These are phyloP conservation scores for Cactoblastis cactorum DNA, from an alignment of 2,888 invertebrate genomes.

Conservation along the genomic window DNA sequence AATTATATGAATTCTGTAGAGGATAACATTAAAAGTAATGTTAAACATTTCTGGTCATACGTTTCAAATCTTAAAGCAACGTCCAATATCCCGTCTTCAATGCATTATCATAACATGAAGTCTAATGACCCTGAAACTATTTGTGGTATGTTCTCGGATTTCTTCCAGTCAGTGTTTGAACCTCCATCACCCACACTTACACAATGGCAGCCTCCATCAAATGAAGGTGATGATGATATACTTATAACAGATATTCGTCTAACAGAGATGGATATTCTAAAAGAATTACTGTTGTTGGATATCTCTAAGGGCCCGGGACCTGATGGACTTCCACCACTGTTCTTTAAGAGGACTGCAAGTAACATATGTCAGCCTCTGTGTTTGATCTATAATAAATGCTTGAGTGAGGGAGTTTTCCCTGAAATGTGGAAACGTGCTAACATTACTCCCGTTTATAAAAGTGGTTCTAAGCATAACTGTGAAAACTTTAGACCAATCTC, in stretches of 20 bases:
- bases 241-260: not conserved
- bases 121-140: not conserved
- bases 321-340: not conserved
- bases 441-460: not conserved
- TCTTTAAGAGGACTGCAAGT: not conserved
- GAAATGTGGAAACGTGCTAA: not conserved
- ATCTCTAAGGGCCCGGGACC: not conserved
- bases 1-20: not conserved
- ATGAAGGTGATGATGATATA: not conserved
- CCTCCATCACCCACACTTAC: not conserved
- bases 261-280: not conserved
- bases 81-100: not conserved
- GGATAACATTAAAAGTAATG: not conserved
- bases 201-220: not conserved
- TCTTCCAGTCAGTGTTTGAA: not conserved
- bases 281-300: not conserved
- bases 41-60: not conserved
- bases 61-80: not conserved
- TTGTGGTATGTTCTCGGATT: not conserved
- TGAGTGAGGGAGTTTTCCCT: not conserved
- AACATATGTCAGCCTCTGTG: not conserved
- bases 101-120: not conserved
- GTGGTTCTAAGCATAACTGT: not conserved
- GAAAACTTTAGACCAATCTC: conserved; percentile 19
- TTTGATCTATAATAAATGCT: not conserved